Base-by-base conservation (phyloP, 1,140 invertebrate genomes). In the Cydia strobilella region DNA sequence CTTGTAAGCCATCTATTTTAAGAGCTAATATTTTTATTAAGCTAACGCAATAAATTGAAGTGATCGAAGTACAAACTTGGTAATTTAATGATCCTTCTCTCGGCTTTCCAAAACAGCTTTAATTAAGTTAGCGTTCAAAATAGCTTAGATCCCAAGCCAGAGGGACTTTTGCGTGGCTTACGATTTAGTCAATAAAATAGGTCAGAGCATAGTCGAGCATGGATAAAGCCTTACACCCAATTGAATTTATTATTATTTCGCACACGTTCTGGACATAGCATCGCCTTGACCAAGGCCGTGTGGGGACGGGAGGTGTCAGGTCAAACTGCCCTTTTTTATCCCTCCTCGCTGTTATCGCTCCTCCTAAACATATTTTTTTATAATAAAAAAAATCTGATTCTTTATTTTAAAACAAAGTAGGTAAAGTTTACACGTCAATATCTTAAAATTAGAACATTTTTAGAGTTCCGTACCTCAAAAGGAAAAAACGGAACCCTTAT, bases 21-120 rank as follows among this genome's bases (percentile, higher is more conserved):
- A 59, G 51, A 20, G 27, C 65, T 35, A 69, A 69, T 69, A 69
- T 69, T 69, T 10, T n/a, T 15, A 20, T 20, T 18, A 69, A 39
- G 31, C 27, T 39, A 39, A 69, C 65, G 0, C 15, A 18, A 69
- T 69, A 31, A 69, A 69, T 69, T 35, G 65, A 35, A 69, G n/a
- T 35, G 65, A 69, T 69, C 65, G 65, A 69, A 69, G 65, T 51
- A 25, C 65, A 39, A 69, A 69, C 65, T 69, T 69, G 27, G 31
- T 69, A 69, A 69, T 69, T 35, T 69, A 69, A 69, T 69, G 27
- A 69, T 69, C 65, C 65, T 31, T 4, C 63, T 35, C 65, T 69
- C 65, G 25, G 27, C 65, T 69, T 69, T 69, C 27, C 65, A 35
- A 69, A 35, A 69, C 65, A 35, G 27, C 31, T 39, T 69, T 35